A percentile compares a stretch with the other conserved stretches of the same genome.
These are phyloP conservation scores for Caenorhabditis imperialis DNA, from an alignment of 2,888 invertebrate species.

Conservation along the genomic window DNA sequence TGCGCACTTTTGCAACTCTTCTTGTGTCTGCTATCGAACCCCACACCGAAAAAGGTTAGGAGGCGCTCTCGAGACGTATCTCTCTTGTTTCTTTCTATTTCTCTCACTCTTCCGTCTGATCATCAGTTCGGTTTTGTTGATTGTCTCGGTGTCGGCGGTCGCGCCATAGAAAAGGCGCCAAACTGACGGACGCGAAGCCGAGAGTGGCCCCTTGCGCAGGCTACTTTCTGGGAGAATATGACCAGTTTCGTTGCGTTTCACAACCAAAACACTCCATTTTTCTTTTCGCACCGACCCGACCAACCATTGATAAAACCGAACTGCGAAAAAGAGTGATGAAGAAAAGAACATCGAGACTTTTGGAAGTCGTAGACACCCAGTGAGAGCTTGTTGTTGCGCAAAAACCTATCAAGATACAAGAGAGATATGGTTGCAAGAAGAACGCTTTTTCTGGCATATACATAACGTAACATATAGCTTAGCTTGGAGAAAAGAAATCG, in stretches of 20 bases:
- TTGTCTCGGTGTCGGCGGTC: conserved; percentile 56
- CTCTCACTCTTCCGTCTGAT: conserved; percentile 34
- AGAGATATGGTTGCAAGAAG: conserved; percentile 12
- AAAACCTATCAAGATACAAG: conserved; percentile 48
- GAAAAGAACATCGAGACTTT: no score
- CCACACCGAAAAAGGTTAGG: conserved; percentile 30
- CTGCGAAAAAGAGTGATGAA: conserved; percentile 18
- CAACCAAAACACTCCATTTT: conserved; percentile 38
- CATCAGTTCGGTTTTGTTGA: conserved; percentile 56
- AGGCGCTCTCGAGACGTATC: conserved; percentile 24
- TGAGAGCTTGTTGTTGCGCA: conserved; percentile 52
- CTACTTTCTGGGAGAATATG: conserved; percentile 48
- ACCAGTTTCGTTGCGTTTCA: conserved; percentile 54
- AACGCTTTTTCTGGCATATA: conserved; percentile 14
- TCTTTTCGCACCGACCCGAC: conserved; percentile 20
- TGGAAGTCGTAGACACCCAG: no score
- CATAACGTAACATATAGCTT: conserved; percentile 54
- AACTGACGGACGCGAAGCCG: conserved; percentile 51
- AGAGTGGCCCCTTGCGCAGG: conserved; percentile 42
- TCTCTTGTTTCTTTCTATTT: conserved; percentile 26
- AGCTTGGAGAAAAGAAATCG: conserved; percentile 11
- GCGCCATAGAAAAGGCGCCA: conserved; percentile 58
- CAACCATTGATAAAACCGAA: conserved; percentile 23
- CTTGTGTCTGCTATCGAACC: conserved; percentile 46
- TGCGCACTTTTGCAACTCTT: conserved; percentile 47